Conservation (phyloP, 2,113 vertebrate genomes). For the Phyllostomus discolor region DNA sequence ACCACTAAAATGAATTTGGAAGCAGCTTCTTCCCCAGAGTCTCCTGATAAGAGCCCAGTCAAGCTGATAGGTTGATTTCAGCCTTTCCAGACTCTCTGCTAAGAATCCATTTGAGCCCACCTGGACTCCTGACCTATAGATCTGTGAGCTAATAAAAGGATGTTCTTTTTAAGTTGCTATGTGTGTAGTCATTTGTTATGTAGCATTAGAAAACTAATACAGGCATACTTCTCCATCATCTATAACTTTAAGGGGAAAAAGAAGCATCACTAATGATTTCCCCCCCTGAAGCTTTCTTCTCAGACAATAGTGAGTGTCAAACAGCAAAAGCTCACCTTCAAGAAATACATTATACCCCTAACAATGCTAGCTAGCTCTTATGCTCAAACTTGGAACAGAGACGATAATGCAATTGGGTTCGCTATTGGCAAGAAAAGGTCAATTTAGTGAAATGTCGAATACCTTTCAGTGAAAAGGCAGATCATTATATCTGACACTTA, state of each 20-base stretch:
- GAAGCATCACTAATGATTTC: not conserved
- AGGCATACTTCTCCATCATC: not conserved
- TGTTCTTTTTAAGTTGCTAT: not conserved
- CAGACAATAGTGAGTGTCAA: not conserved
- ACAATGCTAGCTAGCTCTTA: slow-evolving; percentile 56
- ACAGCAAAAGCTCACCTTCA: not conserved
- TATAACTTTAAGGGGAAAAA: slow-evolving; percentile 6
- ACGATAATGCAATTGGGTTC: slow-evolving; percentile 62
- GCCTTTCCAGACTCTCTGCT: not conserved
- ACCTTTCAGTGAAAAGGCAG: slow-evolving; percentile 58
- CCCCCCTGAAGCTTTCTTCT: not conserved
- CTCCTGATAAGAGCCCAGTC: not conserved
- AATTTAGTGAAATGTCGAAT: slow-evolving; percentile 41
- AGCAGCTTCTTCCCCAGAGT: not conserved
- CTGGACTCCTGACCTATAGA: not conserved
- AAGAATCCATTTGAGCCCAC: not conserved
- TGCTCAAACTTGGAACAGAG: slow-evolving; percentile 59
- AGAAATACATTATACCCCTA: not conserved
- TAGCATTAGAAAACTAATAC: not conserved
- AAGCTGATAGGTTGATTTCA: not conserved
- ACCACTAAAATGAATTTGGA: not conserved
- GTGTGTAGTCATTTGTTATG: not conserved
- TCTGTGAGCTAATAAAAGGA: not conserved
- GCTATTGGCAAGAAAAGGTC: slow-evolving; percentile 62
- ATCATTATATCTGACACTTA: slow-evolving; percentile 29